phyloP scores from a whole-genome alignment of 2,888 invertebrate species.

The Hylaea fasciaria region DNA sequence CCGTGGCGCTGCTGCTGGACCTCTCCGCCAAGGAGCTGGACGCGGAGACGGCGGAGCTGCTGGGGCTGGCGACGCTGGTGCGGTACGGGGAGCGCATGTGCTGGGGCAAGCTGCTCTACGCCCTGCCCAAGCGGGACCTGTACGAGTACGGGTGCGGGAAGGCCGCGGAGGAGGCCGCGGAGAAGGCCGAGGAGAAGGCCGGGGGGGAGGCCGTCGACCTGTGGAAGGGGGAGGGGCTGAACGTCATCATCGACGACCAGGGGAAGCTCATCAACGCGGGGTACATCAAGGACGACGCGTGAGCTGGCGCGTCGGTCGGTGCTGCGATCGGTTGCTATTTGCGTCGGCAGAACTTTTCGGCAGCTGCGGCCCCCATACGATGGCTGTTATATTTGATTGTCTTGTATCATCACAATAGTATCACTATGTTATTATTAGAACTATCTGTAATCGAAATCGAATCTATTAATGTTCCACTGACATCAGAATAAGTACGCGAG shows the following conservation, averaged over 20 bases:
- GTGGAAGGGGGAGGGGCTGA: constrained; percentile 4
- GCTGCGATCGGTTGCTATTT: neutral
- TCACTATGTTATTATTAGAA: no score
- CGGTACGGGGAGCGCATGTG: constrained; percentile 93
- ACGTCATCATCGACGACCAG: constrained; percentile 13
- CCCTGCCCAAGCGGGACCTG: constrained; percentile 75
- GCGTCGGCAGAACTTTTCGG: neutral
- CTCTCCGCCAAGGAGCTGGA: constrained; percentile 66
- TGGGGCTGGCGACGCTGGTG: constrained; percentile 91
- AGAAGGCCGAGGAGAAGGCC: neutral
- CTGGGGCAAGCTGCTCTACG: constrained; percentile 90
- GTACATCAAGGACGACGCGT: constrained; percentile 3
- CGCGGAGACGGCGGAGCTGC: constrained; percentile 84
- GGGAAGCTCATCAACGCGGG: constrained; percentile 22
- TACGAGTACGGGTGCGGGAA: no score
- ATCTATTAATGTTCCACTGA: no score
- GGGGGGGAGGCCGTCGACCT: neutral
- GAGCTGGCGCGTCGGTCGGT: neutral
- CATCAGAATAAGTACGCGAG: no score
- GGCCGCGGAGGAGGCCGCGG: neutral
- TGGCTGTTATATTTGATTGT: neutral
- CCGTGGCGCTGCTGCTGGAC: constrained; percentile 89
- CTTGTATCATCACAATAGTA: no score
- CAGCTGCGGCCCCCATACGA: neutral
- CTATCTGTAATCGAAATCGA: no score